Base-by-base conservation (phyloP, 2,797 vertebrate species). In the Falco novaeseelandiae region DNA sequence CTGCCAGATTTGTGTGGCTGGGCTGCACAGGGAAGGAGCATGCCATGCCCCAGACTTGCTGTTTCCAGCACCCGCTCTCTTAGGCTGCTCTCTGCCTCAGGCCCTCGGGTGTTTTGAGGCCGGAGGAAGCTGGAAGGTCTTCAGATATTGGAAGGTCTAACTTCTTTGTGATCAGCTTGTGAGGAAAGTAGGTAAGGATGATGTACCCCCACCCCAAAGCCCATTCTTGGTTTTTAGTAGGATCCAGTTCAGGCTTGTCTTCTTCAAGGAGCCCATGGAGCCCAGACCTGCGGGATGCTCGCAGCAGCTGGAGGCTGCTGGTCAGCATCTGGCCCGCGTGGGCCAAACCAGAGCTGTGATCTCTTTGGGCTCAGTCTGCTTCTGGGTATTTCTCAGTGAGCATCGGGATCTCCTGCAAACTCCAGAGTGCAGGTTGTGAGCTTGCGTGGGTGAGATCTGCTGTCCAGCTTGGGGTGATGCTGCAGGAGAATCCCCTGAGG, bases 201-300 rank as follows among this genome's bases (percentile, higher is more conserved):
- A 11, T 15, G 63, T 70, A 23, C 19, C 44, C 30, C n/a, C 46
- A 14, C 2, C 20, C 46, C 21, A 10, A 38, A 95, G 46, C 19
- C n/a, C 22, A 4, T 62, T 57, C 32, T 14, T 15, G 16, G 48
- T 80, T 44, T 93, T 32, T 63, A 46, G 11, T 26, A 52, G 95
- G 70, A 46, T 46, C 46, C 83, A 26, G 34, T 13, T 73, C 44
- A 61, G 83, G 25, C 44, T 67, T 12, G 30, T 42, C n/a, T 83
- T 27, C 69, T 38, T 21, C 9, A 0, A 22, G 82, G 59, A 85
- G 22, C 54, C 46, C 0, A 0, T 0, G 2, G 88, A 66, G 19
- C 34, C 54, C 36, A 2, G 30, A 16, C 29, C 83, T 70, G 51
- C 0, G 6, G 74, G 62, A 18, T 61, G 55, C 32, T 78, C 13